These are phyloP conservation scores for Castor canadensis DNA, from an alignment of 2,113 vertebrate genomes.

Conservation along the genomic window DNA sequence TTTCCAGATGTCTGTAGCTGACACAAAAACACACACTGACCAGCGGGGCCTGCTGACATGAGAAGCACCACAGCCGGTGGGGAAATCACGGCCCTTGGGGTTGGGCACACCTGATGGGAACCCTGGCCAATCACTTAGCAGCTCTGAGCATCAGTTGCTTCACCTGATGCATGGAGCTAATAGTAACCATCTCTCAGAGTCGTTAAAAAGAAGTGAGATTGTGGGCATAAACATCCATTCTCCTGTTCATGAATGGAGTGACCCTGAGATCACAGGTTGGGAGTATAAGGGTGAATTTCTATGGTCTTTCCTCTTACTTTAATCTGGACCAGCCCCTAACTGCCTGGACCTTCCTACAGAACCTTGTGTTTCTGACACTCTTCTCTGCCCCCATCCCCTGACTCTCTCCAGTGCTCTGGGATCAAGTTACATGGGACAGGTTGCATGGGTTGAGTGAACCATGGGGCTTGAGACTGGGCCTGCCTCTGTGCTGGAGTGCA, in stretches of 20 bases:
- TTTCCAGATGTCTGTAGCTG: not conserved
- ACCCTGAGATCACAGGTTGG: not conserved
- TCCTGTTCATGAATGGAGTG: not conserved
- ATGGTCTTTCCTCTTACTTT: not conserved
- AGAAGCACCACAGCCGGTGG: no score
- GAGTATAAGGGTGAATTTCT: not conserved
- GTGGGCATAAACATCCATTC: no score
- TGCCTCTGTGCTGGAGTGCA: not conserved
- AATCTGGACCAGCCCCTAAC: not conserved
- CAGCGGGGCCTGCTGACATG: no score
- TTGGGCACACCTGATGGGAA: not conserved
- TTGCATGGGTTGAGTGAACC: not conserved
- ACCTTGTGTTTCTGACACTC: not conserved
- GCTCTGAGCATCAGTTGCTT: not conserved
- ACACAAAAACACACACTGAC: not conserved
- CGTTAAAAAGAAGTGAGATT: not conserved
- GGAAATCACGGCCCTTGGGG: no score
- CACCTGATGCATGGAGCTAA: not conserved
- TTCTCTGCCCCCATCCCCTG: not conserved
- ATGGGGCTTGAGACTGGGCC: not conserved
- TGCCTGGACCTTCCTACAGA: not conserved
- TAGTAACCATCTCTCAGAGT: not conserved
- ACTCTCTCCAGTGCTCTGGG: not conserved
- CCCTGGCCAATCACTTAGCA: not conserved
- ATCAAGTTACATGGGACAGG: not conserved